Evolutionary conservation across 2,113 vertebrate genomes (phyloP).

Genomic region (Crocuta crocuta): DNA sequence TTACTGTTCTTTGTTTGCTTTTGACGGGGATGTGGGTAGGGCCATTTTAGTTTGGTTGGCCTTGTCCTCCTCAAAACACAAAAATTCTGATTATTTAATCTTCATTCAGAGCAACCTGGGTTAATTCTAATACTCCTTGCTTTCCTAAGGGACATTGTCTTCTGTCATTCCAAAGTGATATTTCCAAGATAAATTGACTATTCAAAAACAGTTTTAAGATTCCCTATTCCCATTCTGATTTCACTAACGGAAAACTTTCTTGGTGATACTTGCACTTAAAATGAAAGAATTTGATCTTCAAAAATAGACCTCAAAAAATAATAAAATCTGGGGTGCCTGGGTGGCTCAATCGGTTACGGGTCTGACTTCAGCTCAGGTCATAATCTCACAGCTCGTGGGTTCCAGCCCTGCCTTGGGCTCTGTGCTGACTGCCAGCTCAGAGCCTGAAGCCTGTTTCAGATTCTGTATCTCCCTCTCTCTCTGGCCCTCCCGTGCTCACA

Average conservation of each 20-base stretch:
- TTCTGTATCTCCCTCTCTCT: too few species aligned
- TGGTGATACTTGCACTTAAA: background rate
- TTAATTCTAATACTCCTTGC: background rate
- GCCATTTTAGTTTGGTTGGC: background rate
- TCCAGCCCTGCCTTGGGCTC: too few species aligned
- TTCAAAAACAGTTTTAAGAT: background rate
- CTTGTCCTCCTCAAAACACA: background rate
- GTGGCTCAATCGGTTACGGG: too few species aligned
- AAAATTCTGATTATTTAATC: background rate
- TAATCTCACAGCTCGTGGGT: too few species aligned
- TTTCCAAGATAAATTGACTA: background rate
- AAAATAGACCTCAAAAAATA: background rate
- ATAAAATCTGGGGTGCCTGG: background rate
- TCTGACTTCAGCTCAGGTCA: too few species aligned
- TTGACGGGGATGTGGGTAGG: background rate
- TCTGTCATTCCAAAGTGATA: background rate
- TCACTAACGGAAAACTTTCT: background rate
- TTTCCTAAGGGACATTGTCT: background rate
- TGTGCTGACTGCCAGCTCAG: too few species aligned
- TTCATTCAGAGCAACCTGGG: background rate
- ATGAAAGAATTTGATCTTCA: background rate
- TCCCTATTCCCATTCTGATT: background rate
- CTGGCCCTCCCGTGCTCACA: too few species aligned
- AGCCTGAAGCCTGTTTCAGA: too few species aligned
- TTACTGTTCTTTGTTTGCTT: background rate